Conservation (phyloP, 2,113 vertebrate species). For the Microcebus griseorufus region DNA sequence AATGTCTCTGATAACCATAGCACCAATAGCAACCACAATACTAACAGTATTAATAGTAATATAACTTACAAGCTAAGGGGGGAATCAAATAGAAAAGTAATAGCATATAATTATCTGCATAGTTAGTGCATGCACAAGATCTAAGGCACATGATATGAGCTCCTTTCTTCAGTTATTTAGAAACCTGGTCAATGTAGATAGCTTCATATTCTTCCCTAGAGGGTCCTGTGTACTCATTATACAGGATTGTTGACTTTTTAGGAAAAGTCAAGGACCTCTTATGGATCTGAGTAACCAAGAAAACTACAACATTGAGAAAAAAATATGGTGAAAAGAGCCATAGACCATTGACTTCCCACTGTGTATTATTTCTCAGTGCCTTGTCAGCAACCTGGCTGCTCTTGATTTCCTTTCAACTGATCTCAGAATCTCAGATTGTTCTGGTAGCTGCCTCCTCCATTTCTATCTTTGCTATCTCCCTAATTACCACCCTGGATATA, state of each 20-base stretch:
- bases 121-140: background rate
- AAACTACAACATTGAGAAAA: background rate
- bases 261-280: background rate
- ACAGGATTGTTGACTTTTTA: background rate
- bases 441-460: too few relatives aligned
- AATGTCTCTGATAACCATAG: too few relatives aligned
- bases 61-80: too few relatives aligned
- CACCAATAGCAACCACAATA: too few relatives aligned
- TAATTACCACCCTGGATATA: background rate
- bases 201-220: background rate
- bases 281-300: background rate
- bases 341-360: background rate
- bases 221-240: fast-evolving
- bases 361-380: background rate
- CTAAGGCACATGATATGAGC: background rate
- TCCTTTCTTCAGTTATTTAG: background rate
- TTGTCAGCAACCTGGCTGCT: too few relatives aligned
- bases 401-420: background rate
- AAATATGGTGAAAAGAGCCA: background rate
- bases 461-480: background rate
- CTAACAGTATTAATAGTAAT: too few relatives aligned
- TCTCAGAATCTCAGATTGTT: background rate
- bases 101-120: background rate
- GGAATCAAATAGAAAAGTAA: background rate
- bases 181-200: background rate